Evolutionary conservation across 2,797 vertebrate genomes (phyloP).

Genomic region (Microctenopoma steveboyesi): DNA sequence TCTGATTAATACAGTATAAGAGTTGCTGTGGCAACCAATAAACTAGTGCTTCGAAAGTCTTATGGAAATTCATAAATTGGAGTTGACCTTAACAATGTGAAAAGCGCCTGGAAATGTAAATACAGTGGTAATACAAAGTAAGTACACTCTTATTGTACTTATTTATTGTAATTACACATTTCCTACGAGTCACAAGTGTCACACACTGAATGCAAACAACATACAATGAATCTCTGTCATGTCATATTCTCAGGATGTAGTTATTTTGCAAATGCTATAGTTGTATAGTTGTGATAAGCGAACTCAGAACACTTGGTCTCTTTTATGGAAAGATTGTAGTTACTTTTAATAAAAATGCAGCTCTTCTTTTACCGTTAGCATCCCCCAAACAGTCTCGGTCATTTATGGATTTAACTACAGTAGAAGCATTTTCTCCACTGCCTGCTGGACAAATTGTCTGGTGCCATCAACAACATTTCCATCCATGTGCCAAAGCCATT

Average conservation of each 20-base stretch:
- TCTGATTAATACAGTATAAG: conserved; percentile 29
- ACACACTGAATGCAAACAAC: too few relatives aligned
- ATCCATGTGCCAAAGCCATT: conserved; percentile 46
- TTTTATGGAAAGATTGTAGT: too few relatives aligned
- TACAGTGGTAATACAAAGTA: not conserved
- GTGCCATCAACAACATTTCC: conserved; percentile 16
- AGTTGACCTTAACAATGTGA: conserved; percentile 3
- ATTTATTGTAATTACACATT: too few relatives aligned
- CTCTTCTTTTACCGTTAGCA: not conserved
- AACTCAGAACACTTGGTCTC: too few relatives aligned
- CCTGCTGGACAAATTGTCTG: conserved; percentile 29
- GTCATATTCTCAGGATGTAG: not conserved
- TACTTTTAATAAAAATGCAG: too few relatives aligned
- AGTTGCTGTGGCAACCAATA: conserved; percentile 37
- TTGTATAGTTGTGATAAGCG: too few relatives aligned
- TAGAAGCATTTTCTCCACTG: conserved; percentile 20
- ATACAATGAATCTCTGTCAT: too few relatives aligned
- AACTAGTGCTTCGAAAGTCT: conserved; percentile 24
- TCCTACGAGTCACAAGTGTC: too few relatives aligned
- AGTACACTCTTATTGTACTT: not conserved
- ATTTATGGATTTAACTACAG: conserved; percentile 19
- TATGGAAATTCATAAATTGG: conserved; percentile 12
- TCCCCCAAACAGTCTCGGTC: conserved; percentile 1
- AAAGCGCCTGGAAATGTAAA: not conserved
- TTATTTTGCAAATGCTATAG: too few relatives aligned